A percentile compares a stretch with the other conserved stretches of the same genome.
Conservation (phyloP, 2,113 vertebrate species). For the Cnemophilus loriae region DNA sequence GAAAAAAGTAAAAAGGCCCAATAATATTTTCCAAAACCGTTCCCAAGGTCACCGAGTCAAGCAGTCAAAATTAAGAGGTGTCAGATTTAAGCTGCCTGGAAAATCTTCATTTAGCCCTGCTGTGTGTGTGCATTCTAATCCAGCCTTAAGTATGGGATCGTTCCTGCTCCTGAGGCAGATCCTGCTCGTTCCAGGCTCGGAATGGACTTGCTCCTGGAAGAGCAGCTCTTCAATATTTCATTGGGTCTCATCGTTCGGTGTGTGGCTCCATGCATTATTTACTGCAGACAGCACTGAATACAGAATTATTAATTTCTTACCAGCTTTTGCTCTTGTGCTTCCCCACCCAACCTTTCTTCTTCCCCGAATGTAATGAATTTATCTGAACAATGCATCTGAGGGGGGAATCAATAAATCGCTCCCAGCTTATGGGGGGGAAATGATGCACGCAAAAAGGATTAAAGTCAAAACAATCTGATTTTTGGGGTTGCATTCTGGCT, state of each 20-base stretch:
- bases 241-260: conserved; percentile 11
- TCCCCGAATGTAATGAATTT: not conserved
- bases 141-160: not conserved
- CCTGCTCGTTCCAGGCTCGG: not conserved
- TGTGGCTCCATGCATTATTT: conserved; percentile 55
- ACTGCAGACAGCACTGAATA: conserved; percentile 11
- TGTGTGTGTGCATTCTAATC: not conserved
- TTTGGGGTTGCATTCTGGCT: not conserved
- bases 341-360: not conserved
- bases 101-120: not conserved
- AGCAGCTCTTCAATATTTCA: conserved; percentile 63
- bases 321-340: not conserved
- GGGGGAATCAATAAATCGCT: not conserved
- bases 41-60: not conserved
- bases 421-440: not conserved
- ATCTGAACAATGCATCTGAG: not conserved
- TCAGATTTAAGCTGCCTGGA: not conserved
- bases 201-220: not conserved
- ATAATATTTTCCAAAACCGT: not conserved
- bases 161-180: not conserved
- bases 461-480: not conserved
- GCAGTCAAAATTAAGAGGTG: not conserved
- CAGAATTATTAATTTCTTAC: conserved; percentile 48
- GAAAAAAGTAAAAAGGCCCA: not conserved
- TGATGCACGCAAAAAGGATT: not conserved